A percentile compares a stretch with the other conserved stretches of the same genome.
Evolutionary conservation across 1,140 invertebrate species (phyloP).

Genomic region (Cherax destructor): DNA sequence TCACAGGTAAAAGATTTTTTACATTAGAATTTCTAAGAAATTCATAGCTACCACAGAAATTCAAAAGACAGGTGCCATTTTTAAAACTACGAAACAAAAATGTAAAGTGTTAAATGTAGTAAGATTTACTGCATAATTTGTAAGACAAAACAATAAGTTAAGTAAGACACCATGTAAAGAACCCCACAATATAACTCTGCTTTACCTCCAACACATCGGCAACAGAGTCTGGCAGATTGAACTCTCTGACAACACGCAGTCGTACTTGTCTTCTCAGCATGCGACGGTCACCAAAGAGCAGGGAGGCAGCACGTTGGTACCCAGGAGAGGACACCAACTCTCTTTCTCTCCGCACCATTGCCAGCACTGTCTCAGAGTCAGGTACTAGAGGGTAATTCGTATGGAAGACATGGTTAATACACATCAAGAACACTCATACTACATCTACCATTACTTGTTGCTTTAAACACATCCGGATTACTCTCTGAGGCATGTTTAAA

Average conservation of each 20-base stretch:
- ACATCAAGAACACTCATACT: not conserved
- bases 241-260: constrained; percentile 92
- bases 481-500: not conserved
- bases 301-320: constrained; percentile 84
- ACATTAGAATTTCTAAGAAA: too few species aligned
- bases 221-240: constrained; percentile 93
- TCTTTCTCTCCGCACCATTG: constrained; percentile 90
- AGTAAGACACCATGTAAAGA: not conserved
- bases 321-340: constrained; percentile 88
- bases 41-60: too few species aligned
- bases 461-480: not conserved
- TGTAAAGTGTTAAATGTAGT: too few species aligned
- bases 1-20: too few species aligned
- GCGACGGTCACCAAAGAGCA: constrained; percentile 85
- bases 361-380: constrained; percentile 78
- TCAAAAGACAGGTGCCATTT: too few species aligned
- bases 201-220: constrained; percentile 86
- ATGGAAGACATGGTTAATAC: not conserved
- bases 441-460: not conserved
- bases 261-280: constrained; percentile 88
- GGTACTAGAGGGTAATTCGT: constrained; percentile 13
- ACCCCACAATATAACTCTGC: not conserved
- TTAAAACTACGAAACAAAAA: too few species aligned
- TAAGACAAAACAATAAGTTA: too few species aligned
- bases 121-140: too few species aligned